Evolutionary conservation across 2,888 invertebrate species (phyloP).

Genomic region (Dinocampus coccinellae): DNA sequence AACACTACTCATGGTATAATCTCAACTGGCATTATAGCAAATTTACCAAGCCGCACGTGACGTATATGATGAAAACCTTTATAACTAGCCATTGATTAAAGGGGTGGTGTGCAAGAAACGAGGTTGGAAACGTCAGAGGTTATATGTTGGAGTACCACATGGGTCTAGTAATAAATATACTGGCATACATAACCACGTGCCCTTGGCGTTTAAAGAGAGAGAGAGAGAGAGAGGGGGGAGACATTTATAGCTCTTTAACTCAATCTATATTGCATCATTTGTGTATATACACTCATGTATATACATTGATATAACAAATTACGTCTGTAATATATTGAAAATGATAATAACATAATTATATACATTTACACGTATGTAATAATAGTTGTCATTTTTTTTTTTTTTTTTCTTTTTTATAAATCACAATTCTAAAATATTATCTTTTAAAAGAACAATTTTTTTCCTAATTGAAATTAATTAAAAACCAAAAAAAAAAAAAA

Average conservation of each 20-base stretch:
- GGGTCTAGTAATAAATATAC: conserved; percentile 34
- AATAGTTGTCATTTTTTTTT: no score
- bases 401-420: no score
- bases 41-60: conserved; percentile 37
- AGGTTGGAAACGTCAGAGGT: conserved; percentile 19
- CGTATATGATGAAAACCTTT: conserved; percentile 35
- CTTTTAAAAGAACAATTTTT: no score
- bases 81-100: conserved; percentile 38
- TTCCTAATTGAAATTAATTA: no score
- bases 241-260: conserved; percentile 1
- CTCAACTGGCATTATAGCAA: conserved; percentile 31
- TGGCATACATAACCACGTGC: conserved; percentile 32
- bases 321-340: background rate
- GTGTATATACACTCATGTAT: conserved; percentile 32
- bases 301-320: background rate
- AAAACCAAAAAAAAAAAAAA: no score
- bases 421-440: no score
- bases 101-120: conserved; percentile 13
- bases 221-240: no score
- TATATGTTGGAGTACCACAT: conserved; percentile 32
- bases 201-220: conserved; percentile 20
- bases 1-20: conserved; percentile 26
- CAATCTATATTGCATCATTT: background rate
- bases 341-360: background rate
- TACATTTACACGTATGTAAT: no score